Conservation (phyloP, 2,888 invertebrate species). For the Phyto melanocephala region DNA sequence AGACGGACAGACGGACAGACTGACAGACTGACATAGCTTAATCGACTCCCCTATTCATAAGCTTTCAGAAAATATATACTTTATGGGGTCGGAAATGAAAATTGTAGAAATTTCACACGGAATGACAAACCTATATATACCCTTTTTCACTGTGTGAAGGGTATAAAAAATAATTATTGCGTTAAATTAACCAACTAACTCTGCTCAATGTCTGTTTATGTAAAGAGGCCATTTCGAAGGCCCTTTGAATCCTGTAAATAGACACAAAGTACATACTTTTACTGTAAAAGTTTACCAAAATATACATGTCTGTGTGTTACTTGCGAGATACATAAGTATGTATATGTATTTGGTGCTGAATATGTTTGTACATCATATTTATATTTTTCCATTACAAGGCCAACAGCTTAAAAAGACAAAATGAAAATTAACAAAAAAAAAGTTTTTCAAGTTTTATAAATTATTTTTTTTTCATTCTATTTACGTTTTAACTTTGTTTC, state of each 20-base stretch:
- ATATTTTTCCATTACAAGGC: conserved; percentile 32
- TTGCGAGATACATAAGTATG: neutral
- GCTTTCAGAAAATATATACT: too few species aligned
- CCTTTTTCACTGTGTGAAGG: too few species aligned
- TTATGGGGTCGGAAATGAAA: too few species aligned
- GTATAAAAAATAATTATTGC: too few species aligned
- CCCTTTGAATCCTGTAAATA: neutral
- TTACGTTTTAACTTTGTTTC: neutral
- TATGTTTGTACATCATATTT: neutral
- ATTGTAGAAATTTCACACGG: too few species aligned
- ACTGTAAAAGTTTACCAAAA: neutral
- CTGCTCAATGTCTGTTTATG: too few species aligned
- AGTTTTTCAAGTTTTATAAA: conserved; percentile 44
- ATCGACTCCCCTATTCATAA: too few species aligned
- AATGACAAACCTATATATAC: too few species aligned
- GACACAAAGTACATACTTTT: neutral
- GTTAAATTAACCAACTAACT: too few species aligned
- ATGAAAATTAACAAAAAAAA: conserved; percentile 15
- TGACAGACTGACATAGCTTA: too few species aligned
- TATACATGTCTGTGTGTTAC: neutral
- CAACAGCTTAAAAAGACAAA: neutral
- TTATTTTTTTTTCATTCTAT: conserved; percentile 22
- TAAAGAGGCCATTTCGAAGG: neutral
- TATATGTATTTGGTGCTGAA: neutral
- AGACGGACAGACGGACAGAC: too few species aligned